phyloP scores from a whole-genome alignment of 2,113 vertebrate genomes.

The Carollia perspicillata region DNA sequence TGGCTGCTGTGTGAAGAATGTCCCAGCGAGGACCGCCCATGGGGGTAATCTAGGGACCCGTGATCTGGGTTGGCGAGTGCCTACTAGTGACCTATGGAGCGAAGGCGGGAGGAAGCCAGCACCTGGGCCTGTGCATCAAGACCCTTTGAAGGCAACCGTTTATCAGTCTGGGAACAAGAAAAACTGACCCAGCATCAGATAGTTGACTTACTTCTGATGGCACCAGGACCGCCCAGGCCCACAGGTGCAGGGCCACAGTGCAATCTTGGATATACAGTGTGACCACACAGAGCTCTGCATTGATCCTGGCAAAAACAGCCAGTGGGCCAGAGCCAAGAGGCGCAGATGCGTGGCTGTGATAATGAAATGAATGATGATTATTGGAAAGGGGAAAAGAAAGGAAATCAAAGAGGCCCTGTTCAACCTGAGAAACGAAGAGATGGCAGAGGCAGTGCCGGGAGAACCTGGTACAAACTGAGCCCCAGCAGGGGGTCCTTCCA shows the following conservation, averaged over 20 bases:
- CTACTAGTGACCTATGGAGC: background rate
- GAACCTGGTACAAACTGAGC: background rate
- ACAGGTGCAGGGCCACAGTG: background rate
- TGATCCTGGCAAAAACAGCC: background rate
- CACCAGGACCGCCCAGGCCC: background rate
- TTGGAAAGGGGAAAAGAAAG: background rate
- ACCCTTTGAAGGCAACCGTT: background rate
- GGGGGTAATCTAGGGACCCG: background rate
- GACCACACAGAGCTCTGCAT: background rate
- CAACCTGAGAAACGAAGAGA: background rate
- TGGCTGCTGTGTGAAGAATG: background rate
- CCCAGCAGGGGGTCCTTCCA: background rate
- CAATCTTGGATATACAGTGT: background rate
- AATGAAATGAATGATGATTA: background rate
- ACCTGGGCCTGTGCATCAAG: background rate
- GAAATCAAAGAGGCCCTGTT: background rate
- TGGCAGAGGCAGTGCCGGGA: rapidly evolving
- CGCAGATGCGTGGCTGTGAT: background rate
- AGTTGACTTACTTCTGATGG: background rate
- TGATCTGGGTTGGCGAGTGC: background rate
- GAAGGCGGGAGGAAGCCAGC: background rate
- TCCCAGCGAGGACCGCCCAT: background rate
- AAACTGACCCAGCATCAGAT: background rate
- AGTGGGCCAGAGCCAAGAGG: background rate
- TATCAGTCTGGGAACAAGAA: background rate